Base-by-base conservation (phyloP, 1,140 invertebrate genomes). In the Daktulosphaira vitifoliae region DNA sequence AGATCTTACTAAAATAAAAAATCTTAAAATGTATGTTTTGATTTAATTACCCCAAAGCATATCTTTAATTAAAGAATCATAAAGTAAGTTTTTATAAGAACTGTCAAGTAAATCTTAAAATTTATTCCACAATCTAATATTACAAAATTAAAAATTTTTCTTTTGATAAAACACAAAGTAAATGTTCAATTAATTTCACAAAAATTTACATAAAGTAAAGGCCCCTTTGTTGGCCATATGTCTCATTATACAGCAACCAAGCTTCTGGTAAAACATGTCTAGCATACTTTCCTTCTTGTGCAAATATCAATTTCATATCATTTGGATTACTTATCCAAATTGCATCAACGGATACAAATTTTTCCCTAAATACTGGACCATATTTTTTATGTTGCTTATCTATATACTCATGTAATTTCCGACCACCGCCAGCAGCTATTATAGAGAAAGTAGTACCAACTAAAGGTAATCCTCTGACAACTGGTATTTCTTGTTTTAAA, bases 171-270 rank as follows among this genome's bases (percentile, higher is more conserved):
- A n/a, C n/a, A n/a, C n/a, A n/a, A n/a, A n/a, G n/a, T n/a, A n/a
- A n/a, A n/a, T n/a, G n/a, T n/a, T n/a, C n/a, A n/a, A n/a, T n/a
- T n/a, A n/a, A n/a, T n/a, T n/a, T n/a, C n/a, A n/a, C n/a, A n/a
- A n/a, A n/a, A 64, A 78, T 79, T 77, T 79, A 87, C 90, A 92
- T 92, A 74, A 93, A 94, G 71, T 92, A 85, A 9, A 94, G 76
- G 16, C 90, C 90, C 69, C 90, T 80, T 68, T 83, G 78, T 50
- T 81, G 83, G 29, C 81, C 78, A 68, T 85, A 80, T 2, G 82
- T 73, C 70, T 88, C 74, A 71, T 91, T 91, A 70, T 92, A 92
- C 13, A 88, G 72, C 1, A 80, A 73, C 89, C 90, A 93, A 2
- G 88, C 79, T 71, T 91, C 87, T 3, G 90, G 90, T 67, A 92